Evolutionary conservation across 2,888 invertebrate species (phyloP).

Genomic region (Tachina fera): DNA sequence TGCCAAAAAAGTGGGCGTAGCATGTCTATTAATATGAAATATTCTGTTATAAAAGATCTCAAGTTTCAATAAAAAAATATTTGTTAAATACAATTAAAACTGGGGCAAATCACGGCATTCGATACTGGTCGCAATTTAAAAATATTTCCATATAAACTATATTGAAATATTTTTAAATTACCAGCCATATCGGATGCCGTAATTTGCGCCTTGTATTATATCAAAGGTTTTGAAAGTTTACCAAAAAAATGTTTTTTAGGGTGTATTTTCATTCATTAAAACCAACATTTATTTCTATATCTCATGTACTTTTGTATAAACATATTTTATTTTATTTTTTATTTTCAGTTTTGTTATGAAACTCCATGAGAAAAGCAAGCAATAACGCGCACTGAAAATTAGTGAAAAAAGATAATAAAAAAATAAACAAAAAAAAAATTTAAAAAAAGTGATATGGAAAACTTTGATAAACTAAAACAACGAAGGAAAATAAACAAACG

Average conservation of each 20-base stretch:
- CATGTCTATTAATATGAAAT: no score
- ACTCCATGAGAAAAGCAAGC: slow-evolving; percentile 50
- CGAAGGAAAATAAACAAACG: slow-evolving; percentile 37
- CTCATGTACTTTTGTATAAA: background rate
- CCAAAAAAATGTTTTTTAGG: background rate
- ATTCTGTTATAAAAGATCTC: no score
- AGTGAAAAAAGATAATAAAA: slow-evolving; percentile 13
- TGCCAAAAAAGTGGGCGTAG: no score
- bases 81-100: no score
- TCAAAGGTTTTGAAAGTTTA: background rate
- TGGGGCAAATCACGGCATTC: no score
- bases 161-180: no score
- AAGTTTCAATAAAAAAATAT: no score
- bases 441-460: background rate
- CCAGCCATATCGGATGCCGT: no score
- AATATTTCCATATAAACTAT: no score
- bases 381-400: slow-evolving; percentile 44
- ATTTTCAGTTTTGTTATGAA: slow-evolving; percentile 64
- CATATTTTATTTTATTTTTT: slow-evolving; percentile 37
- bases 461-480: slow-evolving; percentile 36
- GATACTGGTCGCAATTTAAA: no score
- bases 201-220: background rate
- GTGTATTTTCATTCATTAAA: slow-evolving; percentile 14
- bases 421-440: slow-evolving; percentile 6
- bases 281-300: slow-evolving; percentile 33